Percentiles rank a stretch among this genome's conserved stretches.
These are phyloP conservation scores for Crematogaster levior DNA, from an alignment of 2,888 invertebrate genomes.

Conservation along the genomic window DNA sequence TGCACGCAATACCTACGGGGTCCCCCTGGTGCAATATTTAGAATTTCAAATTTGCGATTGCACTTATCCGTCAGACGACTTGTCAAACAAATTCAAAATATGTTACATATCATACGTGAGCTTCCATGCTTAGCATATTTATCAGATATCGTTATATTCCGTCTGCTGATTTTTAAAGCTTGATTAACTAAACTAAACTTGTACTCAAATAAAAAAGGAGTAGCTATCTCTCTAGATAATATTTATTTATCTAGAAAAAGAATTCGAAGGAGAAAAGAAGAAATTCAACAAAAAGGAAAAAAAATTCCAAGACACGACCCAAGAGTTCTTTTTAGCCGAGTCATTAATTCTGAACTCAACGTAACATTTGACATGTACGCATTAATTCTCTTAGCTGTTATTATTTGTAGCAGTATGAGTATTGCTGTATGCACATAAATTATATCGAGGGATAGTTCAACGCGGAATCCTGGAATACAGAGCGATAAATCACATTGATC, in stretches of 20 bases:
- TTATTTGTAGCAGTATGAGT: background rate
- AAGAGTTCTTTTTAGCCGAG: background rate
- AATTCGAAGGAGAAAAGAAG: background rate
- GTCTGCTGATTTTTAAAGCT: background rate
- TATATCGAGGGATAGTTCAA: slow-evolving; percentile 1
- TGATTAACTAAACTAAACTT: background rate
- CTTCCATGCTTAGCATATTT: slow-evolving; percentile 1
- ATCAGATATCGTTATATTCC: background rate
- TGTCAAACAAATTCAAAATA: slow-evolving; percentile 48
- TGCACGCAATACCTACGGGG: slow-evolving; percentile 22
- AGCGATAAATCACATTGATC: slow-evolving; percentile 54
- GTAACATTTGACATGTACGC: background rate
- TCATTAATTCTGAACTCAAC: slow-evolving; percentile 3
- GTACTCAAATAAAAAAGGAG: background rate
- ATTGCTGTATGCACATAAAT: slow-evolving; percentile 25
- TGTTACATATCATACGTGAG: background rate
- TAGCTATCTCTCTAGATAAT: background rate
- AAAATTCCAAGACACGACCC: background rate
- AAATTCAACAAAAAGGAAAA: too few relatives aligned
- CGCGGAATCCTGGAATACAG: slow-evolving; percentile 26
- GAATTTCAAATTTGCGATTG: slow-evolving; percentile 47
- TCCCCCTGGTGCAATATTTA: slow-evolving; percentile 43
- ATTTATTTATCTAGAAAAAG: background rate
- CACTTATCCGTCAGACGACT: slow-evolving; percentile 47
- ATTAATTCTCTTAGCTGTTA: background rate